These are phyloP conservation scores for Opisthograptis luteolata DNA, from an alignment of 2,888 invertebrate species.

Conservation along the genomic window DNA sequence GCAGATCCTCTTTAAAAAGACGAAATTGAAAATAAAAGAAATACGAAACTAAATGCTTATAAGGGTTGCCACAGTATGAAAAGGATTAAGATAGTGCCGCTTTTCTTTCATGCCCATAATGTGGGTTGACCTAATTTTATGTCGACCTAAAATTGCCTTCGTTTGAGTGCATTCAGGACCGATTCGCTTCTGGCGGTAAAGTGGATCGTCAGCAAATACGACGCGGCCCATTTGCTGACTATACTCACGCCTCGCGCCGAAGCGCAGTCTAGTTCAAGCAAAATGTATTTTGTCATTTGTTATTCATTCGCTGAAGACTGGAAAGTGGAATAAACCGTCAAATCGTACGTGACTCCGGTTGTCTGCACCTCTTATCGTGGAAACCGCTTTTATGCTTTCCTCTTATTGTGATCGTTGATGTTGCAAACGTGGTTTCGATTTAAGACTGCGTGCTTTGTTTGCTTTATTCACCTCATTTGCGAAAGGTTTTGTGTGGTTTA, in stretches of 20 bases:
- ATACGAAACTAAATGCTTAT: not conserved
- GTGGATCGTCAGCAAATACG: conserved; percentile 50
- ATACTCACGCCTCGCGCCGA: conserved; percentile 18
- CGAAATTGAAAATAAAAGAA: conserved; percentile 2
- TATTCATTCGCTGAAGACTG: conserved; percentile 73
- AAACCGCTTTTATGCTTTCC: conserved; percentile 60
- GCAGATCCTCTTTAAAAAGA: too few relatives aligned
- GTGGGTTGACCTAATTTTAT: conserved; percentile 34
- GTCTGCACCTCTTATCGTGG: conserved; percentile 55
- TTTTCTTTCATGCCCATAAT: conserved; percentile 18
- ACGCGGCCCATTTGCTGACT: conserved; percentile 46
- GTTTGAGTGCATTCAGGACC: conserved; percentile 40
- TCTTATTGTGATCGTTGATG: conserved; percentile 56
- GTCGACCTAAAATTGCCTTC: conserved; percentile 38
- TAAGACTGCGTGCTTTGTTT: conserved; percentile 43
- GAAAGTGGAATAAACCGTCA: conserved; percentile 75
- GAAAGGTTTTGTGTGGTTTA: conserved; percentile 23
- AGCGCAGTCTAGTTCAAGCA: conserved; percentile 32
- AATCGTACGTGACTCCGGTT: conserved; percentile 70
- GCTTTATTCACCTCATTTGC: conserved; percentile 38
- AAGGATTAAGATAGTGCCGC: not conserved
- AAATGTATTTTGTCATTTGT: conserved; percentile 75
- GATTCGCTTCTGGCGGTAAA: conserved; percentile 34
- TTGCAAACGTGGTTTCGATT: conserved; percentile 47
- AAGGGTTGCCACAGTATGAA: not conserved